A percentile compares a stretch with the other conserved stretches of the same genome.
These are phyloP conservation scores for Reticulitermes lucifugus DNA, from an alignment of 2,888 invertebrate species.

Conservation along the genomic window DNA sequence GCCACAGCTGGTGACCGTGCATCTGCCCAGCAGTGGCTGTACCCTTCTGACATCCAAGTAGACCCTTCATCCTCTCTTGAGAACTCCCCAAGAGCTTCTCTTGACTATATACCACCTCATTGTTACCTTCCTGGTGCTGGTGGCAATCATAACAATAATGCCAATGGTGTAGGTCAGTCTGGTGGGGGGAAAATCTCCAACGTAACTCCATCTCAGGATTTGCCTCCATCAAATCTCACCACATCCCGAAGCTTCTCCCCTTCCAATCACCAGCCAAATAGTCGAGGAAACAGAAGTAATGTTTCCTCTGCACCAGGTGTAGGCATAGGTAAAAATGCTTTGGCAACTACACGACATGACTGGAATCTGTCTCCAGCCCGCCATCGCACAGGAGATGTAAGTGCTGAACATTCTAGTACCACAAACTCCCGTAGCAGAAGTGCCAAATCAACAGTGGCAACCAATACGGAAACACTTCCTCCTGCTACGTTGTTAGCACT, in stretches of 20 bases:
- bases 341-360: constrained; percentile 30
- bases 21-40: constrained; percentile 71
- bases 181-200: constrained; percentile 46
- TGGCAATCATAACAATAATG: constrained; percentile 53
- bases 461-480: constrained; percentile 60
- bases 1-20: constrained; percentile 57
- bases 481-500: constrained; percentile 70
- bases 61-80: constrained; percentile 64
- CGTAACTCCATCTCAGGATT: constrained; percentile 50
- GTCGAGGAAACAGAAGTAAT: constrained; percentile 53
- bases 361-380: constrained; percentile 49
- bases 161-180: constrained; percentile 50
- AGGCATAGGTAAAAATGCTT: constrained; percentile 11
- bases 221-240: constrained; percentile 41
- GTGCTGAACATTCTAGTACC: constrained; percentile 30
- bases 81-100: constrained; percentile 64
- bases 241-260: constrained; percentile 58
- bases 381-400: constrained; percentile 29
- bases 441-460: constrained; percentile 45
- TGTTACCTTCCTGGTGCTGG: constrained; percentile 60
- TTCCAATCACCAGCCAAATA: constrained; percentile 52
- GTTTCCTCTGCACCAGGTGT: constrained; percentile 17
- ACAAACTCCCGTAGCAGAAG: constrained; percentile 39
- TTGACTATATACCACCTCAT: constrained; percentile 67
- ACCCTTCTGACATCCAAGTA: constrained; percentile 72